Percentiles rank a stretch among this genome's conserved stretches.
These are phyloP conservation scores for Lepilemur septentrionalis DNA, from an alignment of 2,797 vertebrate species.

Conservation along the genomic window DNA sequence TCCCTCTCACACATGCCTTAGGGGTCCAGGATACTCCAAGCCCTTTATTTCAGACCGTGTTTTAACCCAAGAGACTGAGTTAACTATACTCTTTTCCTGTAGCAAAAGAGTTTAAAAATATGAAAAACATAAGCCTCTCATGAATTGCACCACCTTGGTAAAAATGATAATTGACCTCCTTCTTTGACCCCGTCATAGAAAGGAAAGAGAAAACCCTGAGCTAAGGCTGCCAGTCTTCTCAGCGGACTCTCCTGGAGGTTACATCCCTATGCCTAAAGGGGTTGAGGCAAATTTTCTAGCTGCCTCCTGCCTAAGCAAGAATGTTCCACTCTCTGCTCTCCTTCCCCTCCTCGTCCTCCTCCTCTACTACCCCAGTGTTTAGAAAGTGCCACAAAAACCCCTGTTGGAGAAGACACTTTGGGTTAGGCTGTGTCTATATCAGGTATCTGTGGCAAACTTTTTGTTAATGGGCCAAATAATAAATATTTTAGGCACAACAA, in stretches of 20 bases:
- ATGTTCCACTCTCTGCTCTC: background rate
- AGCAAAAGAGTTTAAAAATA: background rate
- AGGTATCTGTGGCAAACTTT: background rate
- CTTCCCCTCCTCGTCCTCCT: background rate
- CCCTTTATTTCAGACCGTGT: background rate
- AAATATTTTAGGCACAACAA: background rate
- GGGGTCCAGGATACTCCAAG: background rate
- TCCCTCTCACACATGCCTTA: background rate
- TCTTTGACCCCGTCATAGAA: background rate
- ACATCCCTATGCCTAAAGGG: background rate
- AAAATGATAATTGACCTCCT: background rate
- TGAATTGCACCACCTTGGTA: background rate
- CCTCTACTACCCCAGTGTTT: background rate
- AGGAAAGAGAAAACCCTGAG: background rate
- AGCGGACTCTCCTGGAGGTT: background rate
- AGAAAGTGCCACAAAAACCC: background rate
- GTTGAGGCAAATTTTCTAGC: background rate
- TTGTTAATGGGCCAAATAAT: background rate
- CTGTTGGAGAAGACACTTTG: background rate
- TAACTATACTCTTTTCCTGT: background rate
- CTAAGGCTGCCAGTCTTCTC: background rate
- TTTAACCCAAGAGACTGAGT: background rate
- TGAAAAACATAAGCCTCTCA: background rate
- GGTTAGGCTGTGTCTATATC: background rate
- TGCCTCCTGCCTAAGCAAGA: background rate